Percentiles rank a stretch among this genome's conserved stretches.
Conservation (phyloP, 2,113 vertebrate species). For the Erythrocebus patas region DNA sequence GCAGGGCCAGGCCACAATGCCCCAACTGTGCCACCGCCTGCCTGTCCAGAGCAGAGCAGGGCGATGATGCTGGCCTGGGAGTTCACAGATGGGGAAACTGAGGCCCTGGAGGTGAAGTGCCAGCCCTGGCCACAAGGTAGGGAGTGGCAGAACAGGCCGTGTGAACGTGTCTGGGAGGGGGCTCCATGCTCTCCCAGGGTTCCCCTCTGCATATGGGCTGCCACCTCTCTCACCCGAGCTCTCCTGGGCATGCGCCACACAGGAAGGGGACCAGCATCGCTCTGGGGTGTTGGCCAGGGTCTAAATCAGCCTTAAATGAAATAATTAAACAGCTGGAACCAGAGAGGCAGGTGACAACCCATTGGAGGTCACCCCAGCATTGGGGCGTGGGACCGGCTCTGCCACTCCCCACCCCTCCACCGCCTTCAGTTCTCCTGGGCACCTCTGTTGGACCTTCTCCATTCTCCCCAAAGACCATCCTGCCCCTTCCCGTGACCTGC, state of each 20-base stretch:
- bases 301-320: no score
- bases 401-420: accelerated
- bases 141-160: accelerated
- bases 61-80: no score
- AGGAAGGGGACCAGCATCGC: accelerated
- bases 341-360: accelerated
- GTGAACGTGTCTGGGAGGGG: no score
- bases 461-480: accelerated
- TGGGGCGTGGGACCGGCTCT: neutral
- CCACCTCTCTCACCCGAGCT: accelerated
- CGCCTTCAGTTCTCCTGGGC: accelerated
- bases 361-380: accelerated
- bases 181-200: accelerated
- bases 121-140: neutral
- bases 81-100: neutral
- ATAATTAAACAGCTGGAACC: no score
- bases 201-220: neutral
- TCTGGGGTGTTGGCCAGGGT: neutral
- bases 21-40: no score
- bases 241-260: accelerated
- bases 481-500: neutral
- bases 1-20: neutral
- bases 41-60: no score
- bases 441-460: accelerated
- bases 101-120: no score